Conservation (phyloP, 1,140 invertebrate genomes). For the Drosophila fuyamai region DNA sequence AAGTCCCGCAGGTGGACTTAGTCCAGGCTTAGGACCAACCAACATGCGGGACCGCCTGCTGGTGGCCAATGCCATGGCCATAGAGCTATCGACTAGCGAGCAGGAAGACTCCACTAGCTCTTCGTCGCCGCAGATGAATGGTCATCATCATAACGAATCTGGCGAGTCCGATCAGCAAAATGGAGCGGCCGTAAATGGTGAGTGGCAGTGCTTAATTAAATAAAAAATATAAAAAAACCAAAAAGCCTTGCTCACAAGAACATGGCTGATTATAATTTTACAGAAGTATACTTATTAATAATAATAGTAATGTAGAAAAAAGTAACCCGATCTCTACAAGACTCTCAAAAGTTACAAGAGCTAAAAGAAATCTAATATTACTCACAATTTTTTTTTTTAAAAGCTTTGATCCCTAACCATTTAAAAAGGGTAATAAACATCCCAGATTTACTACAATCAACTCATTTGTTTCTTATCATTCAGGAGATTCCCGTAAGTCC, state of each 20-base stretch:
- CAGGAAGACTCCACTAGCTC: constrained; percentile 13
- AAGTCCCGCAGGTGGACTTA: background rate
- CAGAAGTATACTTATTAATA: no score
- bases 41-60: constrained; percentile 22
- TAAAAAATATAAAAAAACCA: no score
- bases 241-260: no score
- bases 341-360: no score
- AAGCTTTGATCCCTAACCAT: no score
- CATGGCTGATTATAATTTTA: no score
- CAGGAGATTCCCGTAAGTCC: background rate
- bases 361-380: no score
- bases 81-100: background rate
- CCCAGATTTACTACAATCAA: no score
- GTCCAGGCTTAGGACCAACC: background rate
- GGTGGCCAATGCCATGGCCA: constrained; percentile 14
- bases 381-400: no score
- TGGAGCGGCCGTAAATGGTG: constrained; percentile 2
- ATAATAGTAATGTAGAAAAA: no score
- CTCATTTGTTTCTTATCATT: background rate
- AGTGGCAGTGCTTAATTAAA: background rate
- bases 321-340: no score
- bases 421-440: no score
- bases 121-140: constrained; percentile 9
- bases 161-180: background rate
- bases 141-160: background rate